These are phyloP conservation scores for Actenoides hombroni DNA, from an alignment of 2,113 vertebrate genomes.

Conservation along the genomic window DNA sequence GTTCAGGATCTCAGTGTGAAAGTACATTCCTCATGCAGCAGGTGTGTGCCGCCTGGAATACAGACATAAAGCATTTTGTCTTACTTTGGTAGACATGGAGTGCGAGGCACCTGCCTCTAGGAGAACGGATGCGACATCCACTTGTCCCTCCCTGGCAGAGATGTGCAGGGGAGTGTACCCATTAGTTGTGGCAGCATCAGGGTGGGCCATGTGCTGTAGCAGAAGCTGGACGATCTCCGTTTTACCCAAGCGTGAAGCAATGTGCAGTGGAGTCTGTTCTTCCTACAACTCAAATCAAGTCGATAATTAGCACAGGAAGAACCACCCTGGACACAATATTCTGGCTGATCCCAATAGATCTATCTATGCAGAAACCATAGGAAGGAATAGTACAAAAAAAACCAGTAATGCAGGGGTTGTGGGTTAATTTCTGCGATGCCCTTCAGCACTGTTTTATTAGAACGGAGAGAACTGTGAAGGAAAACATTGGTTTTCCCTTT, in stretches of 20 bases:
- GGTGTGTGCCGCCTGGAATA: background rate
- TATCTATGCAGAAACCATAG: background rate
- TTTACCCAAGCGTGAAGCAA: constrained; percentile 95
- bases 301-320: background rate
- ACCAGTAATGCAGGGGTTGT: accelerated
- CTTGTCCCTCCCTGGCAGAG: constrained; percentile 93
- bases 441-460: background rate
- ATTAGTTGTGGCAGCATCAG: constrained; percentile 92
- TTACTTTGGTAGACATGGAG: constrained; percentile 93
- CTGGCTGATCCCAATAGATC: background rate
- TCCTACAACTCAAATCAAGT: constrained; percentile 82
- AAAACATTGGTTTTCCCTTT: background rate
- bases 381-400: background rate
- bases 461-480: background rate
- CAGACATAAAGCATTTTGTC: accelerated
- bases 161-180: constrained; percentile 96
- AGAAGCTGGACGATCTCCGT: constrained; percentile 96
- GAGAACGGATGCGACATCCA: constrained; percentile 90
- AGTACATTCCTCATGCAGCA: accelerated
- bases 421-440: accelerated
- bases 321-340: background rate
- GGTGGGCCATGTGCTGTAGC: constrained; percentile 97
- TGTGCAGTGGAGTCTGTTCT: constrained; percentile 97
- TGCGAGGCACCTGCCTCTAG: constrained; percentile 93
- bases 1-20: background rate